Evolutionary conservation across 2,113 vertebrate species (phyloP), one percentile per base, ranked within the genome.

Genomic region (Neolamprologus brichardi): DNA sequence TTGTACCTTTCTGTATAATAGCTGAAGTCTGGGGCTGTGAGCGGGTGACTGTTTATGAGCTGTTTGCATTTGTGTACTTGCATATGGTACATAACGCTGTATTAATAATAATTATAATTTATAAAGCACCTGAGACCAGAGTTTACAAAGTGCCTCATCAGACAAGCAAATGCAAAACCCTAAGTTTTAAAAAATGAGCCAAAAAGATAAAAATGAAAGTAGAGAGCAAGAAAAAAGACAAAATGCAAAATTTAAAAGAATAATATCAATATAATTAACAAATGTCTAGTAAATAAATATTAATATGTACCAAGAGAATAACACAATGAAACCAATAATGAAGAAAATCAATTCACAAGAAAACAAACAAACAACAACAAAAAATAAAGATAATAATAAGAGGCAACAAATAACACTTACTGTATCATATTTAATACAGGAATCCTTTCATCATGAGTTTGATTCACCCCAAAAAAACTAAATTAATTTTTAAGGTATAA

Each of bases 381-480:
- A 3, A 23, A 4, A 23, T 1, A 30, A 75, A 49, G 3, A 64
- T 37, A 10, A 30, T 49, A 75, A 49, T 8, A 51, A 77, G 41
- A 7, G 15, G 41, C 70, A 75, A 28, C 14, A 75, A 18, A 49
- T 18, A 46, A 18, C 28, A 60, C 8, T 1, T 32, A 34, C 0
- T 34, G 58, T 64, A 37, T 37, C 2, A 0, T 64, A 37, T 67
- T 37, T 64, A 64, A 20, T 64, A 37, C 32, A 37, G 0, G 18
- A 37, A 64, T 37, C 18, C 6, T n/a, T 64, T 64, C 6, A 34
- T 34, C 0, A 34, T 37, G 60, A 64, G 10, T 37, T 0, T 64
- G 60, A 64, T n/a, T 64, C 32, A 0, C 1, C 17, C 32, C 0
- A 1, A 64, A 64, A 62, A 62, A 7, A 0, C 0, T 0, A 5